Base-by-base conservation (phyloP, 64 coral and sea anemone genomes). In the Pachyseris speciosa region DNA sequence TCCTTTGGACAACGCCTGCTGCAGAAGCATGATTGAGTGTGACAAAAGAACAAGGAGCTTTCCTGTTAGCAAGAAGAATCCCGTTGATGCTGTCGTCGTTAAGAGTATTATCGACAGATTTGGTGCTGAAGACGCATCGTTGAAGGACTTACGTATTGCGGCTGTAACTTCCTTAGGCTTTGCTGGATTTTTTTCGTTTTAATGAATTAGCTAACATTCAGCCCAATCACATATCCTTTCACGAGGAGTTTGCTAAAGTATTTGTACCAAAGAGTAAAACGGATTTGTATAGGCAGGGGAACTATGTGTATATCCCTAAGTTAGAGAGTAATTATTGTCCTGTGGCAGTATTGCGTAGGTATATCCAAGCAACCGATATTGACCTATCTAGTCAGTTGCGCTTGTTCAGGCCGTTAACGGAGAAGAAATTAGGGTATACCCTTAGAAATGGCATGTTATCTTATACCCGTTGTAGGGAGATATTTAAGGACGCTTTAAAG, bases 301-400 rank as follows among this genome's bases (percentile, higher is more conserved):
- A 90, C 24, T 67, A 34, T 32, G 60, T 79, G 48, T 90, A 90
- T 36, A 90, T 80, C 19, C 0, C 72, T n/a, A 90, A 75, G 32
- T 25, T 49, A 36, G 31, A 45, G 10, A 44, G 5, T 17, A 79
- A 89, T 45, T 77, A 78, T 42, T 87, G 68, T 32, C 68, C 67
- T 17, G 85, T 87, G 7, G 13, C 42, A 22, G 15, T 87, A 20
- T 74, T 87, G 57, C 25, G 72, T 22, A 72, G 85, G n/a, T 87
- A 87, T 60, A 40, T 69, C 40, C 29, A 63, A 20, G 74, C 22
- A 49, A 42, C 37, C 11, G 17, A 49, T 78, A 11, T 78, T 12
- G 50, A 49, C 30, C 34, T 51, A 10, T 49, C 43, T 30, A 78
- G 43, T 41, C 22, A 28, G n/a, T n/a, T n/a, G n/a, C n/a, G n/a